A percentile compares a stretch with the other conserved stretches of the same genome.
Conservation (phyloP, 2,797 vertebrate genomes). For the Malacoraja senta region DNA sequence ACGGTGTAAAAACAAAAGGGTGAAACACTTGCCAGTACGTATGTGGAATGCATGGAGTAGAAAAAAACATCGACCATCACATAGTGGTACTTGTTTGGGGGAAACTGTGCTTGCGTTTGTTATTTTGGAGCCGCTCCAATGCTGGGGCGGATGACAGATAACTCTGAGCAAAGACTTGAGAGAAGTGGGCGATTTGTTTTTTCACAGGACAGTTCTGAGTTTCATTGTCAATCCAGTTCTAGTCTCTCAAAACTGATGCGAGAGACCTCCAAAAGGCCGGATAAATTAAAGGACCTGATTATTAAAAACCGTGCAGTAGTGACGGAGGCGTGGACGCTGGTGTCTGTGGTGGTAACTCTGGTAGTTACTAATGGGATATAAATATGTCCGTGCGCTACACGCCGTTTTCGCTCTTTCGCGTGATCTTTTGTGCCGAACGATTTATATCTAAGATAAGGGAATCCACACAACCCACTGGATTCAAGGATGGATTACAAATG, state of each 20-base stretch:
- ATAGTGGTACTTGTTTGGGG: not conserved
- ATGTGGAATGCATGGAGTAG: not conserved
- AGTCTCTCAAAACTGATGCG: not conserved
- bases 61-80: not conserved
- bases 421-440: not conserved
- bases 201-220: too few species aligned
- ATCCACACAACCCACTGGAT: not conserved
- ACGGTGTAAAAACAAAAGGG: not conserved
- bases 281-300: not conserved
- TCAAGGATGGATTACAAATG: not conserved
- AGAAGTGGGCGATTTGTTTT: not conserved
- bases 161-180: not conserved
- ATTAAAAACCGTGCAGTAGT: too few species aligned
- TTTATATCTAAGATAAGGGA: not conserved
- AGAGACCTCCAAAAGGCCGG: not conserved
- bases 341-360: not conserved
- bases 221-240: not conserved
- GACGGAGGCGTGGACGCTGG: not conserved
- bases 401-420: too few species aligned
- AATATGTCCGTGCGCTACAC: too few species aligned
- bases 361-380: not conserved
- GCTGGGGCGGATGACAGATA: not conserved
- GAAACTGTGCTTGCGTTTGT: not conserved
- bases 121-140: not conserved
- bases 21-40: not conserved